phyloP scores from a whole-genome alignment of 2,113 vertebrate species.

The Pseudorectes ferrugineus region DNA sequence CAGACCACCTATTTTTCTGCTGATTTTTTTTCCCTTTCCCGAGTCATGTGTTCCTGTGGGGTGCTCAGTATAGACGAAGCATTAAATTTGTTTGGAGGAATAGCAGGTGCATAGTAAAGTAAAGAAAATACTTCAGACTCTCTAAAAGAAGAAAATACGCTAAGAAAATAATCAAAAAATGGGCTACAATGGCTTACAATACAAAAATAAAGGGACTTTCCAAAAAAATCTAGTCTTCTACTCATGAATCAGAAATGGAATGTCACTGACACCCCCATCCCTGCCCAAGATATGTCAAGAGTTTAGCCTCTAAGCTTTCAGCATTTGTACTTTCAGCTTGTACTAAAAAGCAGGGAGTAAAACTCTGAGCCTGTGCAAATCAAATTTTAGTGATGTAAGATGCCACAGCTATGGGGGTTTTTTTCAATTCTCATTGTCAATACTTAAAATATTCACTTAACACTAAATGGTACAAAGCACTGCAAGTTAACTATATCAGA shows the following conservation, averaged over 20 bases:
- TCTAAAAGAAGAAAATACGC: not conserved
- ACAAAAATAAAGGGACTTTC: not conserved
- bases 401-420: not conserved
- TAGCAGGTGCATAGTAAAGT: not conserved
- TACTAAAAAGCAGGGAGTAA: not conserved
- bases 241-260: not conserved
- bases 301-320: not conserved
- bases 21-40: slow-evolving; percentile 56
- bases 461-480: not conserved
- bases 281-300: not conserved
- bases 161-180: not conserved
- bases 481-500: not conserved
- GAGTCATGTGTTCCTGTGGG: slow-evolving; percentile 48
- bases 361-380: not conserved
- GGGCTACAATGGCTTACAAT: not conserved
- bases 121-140: slow-evolving; percentile 15
- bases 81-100: slow-evolving; percentile 35
- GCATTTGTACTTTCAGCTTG: not conserved
- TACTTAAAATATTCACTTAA: not conserved
- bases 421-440: not conserved
- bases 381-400: not conserved
- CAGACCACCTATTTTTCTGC: slow-evolving; percentile 71
- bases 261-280: rapidly evolving
- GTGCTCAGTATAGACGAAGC: slow-evolving; percentile 23
- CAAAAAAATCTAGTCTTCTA: not conserved